Base-by-base conservation (phyloP, 2,113 vertebrate genomes). In the Fukomys damarensis region DNA sequence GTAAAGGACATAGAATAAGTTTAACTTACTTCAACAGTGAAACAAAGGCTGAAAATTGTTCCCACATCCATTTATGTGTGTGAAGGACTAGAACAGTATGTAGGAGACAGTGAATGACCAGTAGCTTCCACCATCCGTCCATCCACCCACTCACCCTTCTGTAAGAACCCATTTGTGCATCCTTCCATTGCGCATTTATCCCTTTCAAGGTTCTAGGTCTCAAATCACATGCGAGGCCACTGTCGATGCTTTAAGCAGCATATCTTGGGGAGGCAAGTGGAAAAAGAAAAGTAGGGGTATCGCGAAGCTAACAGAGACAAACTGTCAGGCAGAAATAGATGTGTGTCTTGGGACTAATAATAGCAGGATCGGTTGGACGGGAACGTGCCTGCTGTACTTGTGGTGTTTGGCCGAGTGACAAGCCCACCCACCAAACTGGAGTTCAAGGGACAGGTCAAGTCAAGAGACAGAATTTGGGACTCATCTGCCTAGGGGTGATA, bases 381-480 rank as follows among this genome's bases (percentile, higher is more conserved):
- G 56, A 49, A 54, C 43, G 70, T 82, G 30, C 77, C 87, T 79
- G 46, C 41, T 79, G 59, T 58, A 82, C n/a, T 89, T 72, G 63
- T 85, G 79, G 49, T 76, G 66, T 46, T 59, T 93, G 72, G 41
- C 66, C 97, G 97, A 97, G 87, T 97, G 95, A 96, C 97, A 98
- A 94, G 93, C 56, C 90, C 76, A 94, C 86, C 96, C 95, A 97
- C 93, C 4, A 80, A 96, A 93, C 80, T 65, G 84, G 87, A 93
- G 93, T 97, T 97, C 95, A 97, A 74, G 81, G 54, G 43, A 90
- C 77, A 95, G 96, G 97, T 97, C 94, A 97, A 97, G 66, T 91
- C 11, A 41, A 97, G 93, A 96, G 86, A 96, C 84, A 95, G 96
- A 83, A 61, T 91, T 97, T 72, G 92, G 92, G 95, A 97, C 46